A percentile compares a stretch with the other conserved stretches of the same genome.
These are phyloP conservation scores for Argyresthia goedartella DNA, from an alignment of 2,888 invertebrate genomes.

Conservation along the genomic window DNA sequence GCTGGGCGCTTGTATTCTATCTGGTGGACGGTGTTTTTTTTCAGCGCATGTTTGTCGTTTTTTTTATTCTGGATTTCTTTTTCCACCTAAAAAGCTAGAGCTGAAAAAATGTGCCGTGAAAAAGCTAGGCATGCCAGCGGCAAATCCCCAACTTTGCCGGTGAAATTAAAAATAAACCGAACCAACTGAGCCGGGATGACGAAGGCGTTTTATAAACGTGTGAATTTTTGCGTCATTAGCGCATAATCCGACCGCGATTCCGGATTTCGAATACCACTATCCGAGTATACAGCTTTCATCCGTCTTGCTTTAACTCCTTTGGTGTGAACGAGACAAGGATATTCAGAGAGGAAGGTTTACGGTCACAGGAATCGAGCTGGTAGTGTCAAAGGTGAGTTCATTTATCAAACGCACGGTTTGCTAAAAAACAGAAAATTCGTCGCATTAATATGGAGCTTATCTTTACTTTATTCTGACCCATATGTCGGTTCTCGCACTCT, in stretches of 20 bases:
- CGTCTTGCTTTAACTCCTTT: not conserved
- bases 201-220: not conserved
- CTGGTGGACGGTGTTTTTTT: too few species aligned
- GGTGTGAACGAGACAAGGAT: not conserved
- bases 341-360: not conserved
- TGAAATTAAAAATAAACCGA: not conserved
- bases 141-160: not conserved
- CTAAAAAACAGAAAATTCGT: too few species aligned
- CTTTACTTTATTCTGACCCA: too few species aligned
- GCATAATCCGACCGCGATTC: conserved; percentile 25
- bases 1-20: too few species aligned
- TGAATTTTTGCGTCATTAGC: conserved; percentile 34
- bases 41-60: too few species aligned
- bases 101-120: too few species aligned
- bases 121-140: too few species aligned
- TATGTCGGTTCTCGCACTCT: too few species aligned
- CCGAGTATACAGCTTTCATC: not conserved
- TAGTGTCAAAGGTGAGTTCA: not conserved
- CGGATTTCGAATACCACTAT: not conserved
- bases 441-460: too few species aligned
- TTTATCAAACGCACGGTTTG: not conserved
- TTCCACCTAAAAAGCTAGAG: too few species aligned
- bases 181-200: not conserved
- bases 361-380: not conserved
- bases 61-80: too few species aligned